Percentiles rank a stretch among this genome's conserved stretches.
Evolutionary conservation across 2,888 invertebrate genomes (phyloP).

Genomic region (Augiades crinisus): DNA sequence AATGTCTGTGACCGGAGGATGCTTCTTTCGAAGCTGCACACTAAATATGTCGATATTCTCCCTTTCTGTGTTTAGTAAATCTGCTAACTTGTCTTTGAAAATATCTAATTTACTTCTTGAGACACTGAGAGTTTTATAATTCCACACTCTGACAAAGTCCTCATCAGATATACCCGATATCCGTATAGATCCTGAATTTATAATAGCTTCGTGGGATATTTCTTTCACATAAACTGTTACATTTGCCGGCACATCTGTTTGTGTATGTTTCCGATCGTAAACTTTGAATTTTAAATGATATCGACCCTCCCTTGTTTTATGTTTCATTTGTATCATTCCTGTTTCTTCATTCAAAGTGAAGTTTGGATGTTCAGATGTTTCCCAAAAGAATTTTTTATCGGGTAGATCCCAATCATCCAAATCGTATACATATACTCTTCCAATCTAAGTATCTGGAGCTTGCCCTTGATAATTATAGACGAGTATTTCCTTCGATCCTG

Average conservation of each 20-base stretch:
- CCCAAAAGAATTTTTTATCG: conserved; percentile 99
- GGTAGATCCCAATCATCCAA: conserved; percentile 99
- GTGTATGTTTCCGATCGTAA: conserved; percentile 96
- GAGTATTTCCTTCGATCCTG: conserved; percentile 97
- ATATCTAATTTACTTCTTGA: conserved; percentile 94
- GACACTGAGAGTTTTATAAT: conserved; percentile 92
- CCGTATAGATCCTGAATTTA: conserved; percentile 96
- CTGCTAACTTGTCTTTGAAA: conserved; percentile 93
- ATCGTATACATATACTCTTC: conserved; percentile 98
- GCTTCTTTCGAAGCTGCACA: conserved; percentile 92
- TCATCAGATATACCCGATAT: conserved; percentile 97
- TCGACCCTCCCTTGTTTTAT: conserved; percentile 93
- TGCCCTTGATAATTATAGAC: conserved; percentile 98
- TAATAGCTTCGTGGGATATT: conserved; percentile 96
- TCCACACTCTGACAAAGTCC: conserved; percentile 97
- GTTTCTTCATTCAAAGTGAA: conserved; percentile 95
- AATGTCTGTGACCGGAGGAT: conserved; percentile 94
- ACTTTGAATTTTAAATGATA: conserved; percentile 92
- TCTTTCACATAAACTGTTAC: conserved; percentile 97
- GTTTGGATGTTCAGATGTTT: conserved; percentile 90
- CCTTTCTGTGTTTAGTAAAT: conserved; percentile 90
- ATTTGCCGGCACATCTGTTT: conserved; percentile 97
- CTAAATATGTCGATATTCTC: conserved; percentile 98
- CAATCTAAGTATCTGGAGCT: conserved; percentile 94
- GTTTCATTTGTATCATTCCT: conserved; percentile 97